Evolutionary conservation across 2,797 vertebrate genomes (phyloP), one percentile per base, ranked within the genome.

Genomic region (Lerista edwardsae): DNA sequence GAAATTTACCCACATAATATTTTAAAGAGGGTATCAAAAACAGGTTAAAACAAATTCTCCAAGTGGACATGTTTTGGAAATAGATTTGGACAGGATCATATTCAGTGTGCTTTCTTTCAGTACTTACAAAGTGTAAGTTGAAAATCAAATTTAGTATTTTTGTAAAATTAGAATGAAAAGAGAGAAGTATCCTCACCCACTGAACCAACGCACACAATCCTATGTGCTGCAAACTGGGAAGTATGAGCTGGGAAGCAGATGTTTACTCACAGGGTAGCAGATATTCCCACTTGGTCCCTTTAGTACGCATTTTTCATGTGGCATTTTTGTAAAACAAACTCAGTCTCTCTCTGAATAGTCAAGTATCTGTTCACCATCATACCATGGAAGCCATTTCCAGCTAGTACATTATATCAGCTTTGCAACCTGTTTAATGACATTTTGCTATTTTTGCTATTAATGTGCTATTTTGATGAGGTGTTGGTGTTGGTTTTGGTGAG

Each of bases 391-490:
- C 83, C 90, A 91, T 90, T 92, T 95, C 82, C 89, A 91, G 71
- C 62, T 80, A 67, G 86, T 68, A 90, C 93, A 92, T 93, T 57
- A 91, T 84, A 94, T 89, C 57, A 88, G 10, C 21, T 82, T 90
- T 89, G 86, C 87, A 84, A 83, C 92, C 77, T 90, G 89, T 86
- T 92, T 94, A 84, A 85, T 87, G 90, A 44, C 80, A 90, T 87
- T n/a, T 90, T 91, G 82, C 85, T 84, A 88, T 87, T 94, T n/a
- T n/a, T n/a, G n/a, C n/a, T n/a, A n/a, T n/a, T n/a, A n/a, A n/a
- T n/a, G n/a, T n/a, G n/a, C n/a, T n/a, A n/a, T n/a, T n/a, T n/a
- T n/a, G n/a, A n/a, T n/a, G n/a, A n/a, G n/a, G n/a, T n/a, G n/a
- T n/a, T n/a, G n/a, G n/a, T n/a, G n/a, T n/a, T n/a, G n/a, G n/a